These are phyloP conservation scores for Campoplex nolae DNA, from an alignment of 2,888 invertebrate genomes.

Conservation along the genomic window DNA sequence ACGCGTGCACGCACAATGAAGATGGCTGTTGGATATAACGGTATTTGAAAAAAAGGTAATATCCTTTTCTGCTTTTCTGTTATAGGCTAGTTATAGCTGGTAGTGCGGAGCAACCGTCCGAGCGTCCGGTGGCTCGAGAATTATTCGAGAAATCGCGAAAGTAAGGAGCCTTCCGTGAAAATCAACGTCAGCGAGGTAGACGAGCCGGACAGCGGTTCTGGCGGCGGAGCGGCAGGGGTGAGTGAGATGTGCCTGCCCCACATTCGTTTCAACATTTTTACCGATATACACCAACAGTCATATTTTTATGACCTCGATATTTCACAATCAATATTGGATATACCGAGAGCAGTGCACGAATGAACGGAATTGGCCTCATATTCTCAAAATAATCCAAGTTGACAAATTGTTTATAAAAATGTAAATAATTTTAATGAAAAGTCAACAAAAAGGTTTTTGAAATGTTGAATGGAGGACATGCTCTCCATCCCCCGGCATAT, in stretches of 20 bases:
- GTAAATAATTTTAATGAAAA: too few species aligned
- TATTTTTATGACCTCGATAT: conserved; percentile 23
- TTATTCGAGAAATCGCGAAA: conserved; percentile 67
- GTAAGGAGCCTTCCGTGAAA: conserved; percentile 78
- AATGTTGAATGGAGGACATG: too few species aligned
- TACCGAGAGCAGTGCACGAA: too few species aligned
- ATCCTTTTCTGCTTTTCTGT: conserved; percentile 73
- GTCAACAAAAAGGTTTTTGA: too few species aligned
- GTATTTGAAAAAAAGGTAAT: conserved; percentile 72
- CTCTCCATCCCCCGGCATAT: too few species aligned
- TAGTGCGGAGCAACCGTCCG: conserved; percentile 71
- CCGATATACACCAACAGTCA: conserved; percentile 4
- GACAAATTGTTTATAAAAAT: too few species aligned
- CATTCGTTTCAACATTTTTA: conserved; percentile 52
- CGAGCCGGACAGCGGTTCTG: conserved; percentile 83
- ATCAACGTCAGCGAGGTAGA: conserved; percentile 79
- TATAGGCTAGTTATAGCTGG: conserved; percentile 79
- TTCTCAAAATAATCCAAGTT: too few species aligned
- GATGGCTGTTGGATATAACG: too few species aligned
- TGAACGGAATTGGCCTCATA: too few species aligned
- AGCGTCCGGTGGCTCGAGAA: conserved; percentile 69
- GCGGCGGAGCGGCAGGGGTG: conserved; percentile 83
- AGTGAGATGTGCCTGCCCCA: conserved; percentile 75
- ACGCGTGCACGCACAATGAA: too few species aligned
- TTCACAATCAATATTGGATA: neutral